Evolutionary conservation across 64 coral and sea anemone genomes (phyloP).

Genomic region (Astreopora myriophthalma): DNA sequence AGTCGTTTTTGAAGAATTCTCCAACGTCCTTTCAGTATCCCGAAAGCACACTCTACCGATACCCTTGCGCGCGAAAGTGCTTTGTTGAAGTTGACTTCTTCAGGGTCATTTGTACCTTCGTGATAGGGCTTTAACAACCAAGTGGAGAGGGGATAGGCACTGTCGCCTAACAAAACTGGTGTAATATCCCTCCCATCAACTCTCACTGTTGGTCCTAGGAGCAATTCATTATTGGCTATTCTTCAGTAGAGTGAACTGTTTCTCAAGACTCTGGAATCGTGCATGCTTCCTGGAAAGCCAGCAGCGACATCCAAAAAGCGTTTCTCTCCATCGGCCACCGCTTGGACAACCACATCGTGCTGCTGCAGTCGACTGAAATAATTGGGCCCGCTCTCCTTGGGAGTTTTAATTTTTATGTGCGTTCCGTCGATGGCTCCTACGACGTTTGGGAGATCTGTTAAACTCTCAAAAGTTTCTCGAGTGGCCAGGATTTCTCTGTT

Average conservation of each 20-base stretch:
- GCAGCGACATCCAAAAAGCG: conserved; percentile 33
- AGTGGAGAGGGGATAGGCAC: neutral
- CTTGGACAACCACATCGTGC: conserved; percentile 11
- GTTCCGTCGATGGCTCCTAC: neutral
- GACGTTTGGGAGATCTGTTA: neutral
- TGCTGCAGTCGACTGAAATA: conserved; percentile 26
- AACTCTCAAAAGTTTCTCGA: neutral
- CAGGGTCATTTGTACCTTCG: conserved; percentile 1
- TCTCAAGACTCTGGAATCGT: conserved; percentile 42
- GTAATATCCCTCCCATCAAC: neutral
- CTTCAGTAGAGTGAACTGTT: conserved; percentile 2
- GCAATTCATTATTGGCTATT: conserved; percentile 24
- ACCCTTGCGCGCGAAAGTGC: conserved; percentile 48
- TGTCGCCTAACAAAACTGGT: conserved; percentile 45
- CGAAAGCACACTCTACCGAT: conserved; percentile 43
- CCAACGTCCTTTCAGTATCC: conserved; percentile 53
- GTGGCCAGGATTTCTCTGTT: neutral
- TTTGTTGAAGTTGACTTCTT: conserved; percentile 30
- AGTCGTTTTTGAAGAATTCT: conserved; percentile 35
- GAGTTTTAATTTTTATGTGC: neutral
- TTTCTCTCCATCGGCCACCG: neutral
- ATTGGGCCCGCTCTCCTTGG: neutral
- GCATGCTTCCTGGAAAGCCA: conserved; percentile 34
- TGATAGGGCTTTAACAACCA: conserved; percentile 59
- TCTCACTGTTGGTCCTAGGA: neutral